Conservation (phyloP, 1,140 invertebrate genomes). For the Ridgeia piscesae region DNA sequence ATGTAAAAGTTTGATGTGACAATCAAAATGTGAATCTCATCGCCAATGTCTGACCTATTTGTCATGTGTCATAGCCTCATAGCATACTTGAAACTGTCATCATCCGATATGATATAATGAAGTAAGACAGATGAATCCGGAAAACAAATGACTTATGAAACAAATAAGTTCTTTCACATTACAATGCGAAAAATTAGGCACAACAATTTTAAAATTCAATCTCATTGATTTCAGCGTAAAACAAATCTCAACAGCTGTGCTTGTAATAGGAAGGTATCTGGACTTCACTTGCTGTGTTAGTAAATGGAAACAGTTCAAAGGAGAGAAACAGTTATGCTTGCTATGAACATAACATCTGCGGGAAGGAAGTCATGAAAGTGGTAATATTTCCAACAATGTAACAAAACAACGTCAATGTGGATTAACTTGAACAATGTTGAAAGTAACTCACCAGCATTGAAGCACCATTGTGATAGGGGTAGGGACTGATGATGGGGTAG, state of each 20-base stretch:
- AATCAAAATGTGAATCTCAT: background rate
- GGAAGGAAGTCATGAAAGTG: background rate
- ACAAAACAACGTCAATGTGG: background rate
- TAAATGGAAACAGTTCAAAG: background rate
- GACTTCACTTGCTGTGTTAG: background rate
- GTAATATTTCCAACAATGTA: background rate
- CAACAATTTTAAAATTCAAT: no score
- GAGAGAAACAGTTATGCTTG: background rate
- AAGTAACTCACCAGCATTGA: background rate
- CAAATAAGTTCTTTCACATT: no score
- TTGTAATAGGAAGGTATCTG: background rate
- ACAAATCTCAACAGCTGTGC: no score
- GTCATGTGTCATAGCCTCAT: no score
- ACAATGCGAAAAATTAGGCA: background rate
- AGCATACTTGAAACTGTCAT: background rate
- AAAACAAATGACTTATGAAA: background rate
- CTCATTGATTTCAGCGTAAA: no score
- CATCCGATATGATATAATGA: background rate
- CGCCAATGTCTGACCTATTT: background rate
- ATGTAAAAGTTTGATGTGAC: background rate
- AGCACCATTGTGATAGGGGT: conserved; percentile 83
- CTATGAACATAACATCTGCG: no score
- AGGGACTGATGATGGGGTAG: conserved; percentile 77
- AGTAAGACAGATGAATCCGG: background rate
- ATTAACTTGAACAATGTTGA: background rate